Base-by-base conservation (phyloP, 2,797 vertebrate species). In the Sebastes taczanowskii region DNA sequence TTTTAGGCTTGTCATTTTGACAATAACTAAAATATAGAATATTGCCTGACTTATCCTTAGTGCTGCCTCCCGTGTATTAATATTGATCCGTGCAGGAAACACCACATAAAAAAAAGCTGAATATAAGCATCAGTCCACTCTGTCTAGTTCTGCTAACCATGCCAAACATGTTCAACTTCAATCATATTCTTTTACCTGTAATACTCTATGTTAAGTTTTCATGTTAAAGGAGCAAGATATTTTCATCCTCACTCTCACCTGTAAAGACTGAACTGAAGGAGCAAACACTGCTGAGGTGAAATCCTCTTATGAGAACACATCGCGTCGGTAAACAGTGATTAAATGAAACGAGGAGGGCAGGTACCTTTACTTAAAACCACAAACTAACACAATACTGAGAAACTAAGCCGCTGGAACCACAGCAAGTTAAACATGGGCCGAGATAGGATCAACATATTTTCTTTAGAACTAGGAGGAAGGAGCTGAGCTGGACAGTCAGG, bases 371-470 rank as follows among this genome's bases (percentile, higher is more conserved):
- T 20, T 3, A 60, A 23, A 82, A 80, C 42, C 63, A 68, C 67
- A 73, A 52, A 65, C 67, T 49, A 56, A 68, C 70, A 71, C 35
- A 70, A 53, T 35, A 58, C 30, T 62, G 22, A 71, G 61, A 64
- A 25, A 11, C 11, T 4, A 16, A 72, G 22, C 29, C 18, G 16
- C 52, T 20, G 27, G n/a, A 71, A 69, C 78, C 69, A 80, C 86
- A 85, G 82, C 84, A 81, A 83, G 72, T 85, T 81, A 91, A 92
- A 93, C 78, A 79, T 0, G 6, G 20, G 11, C 2, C 14, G 49
- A 34, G 13, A 74, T 6, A 18, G 5, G 23, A 63, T 71, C 5
- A 13, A 20, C 6, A 38, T 70, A 3, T 77, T 63, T 62, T 86
- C 29, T 74, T 63, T 61, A 34, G 20, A 56, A 3, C 7, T 0